Evolutionary conservation across 2,797 vertebrate genomes (phyloP).

Genomic region (Helarctos malayanus): DNA sequence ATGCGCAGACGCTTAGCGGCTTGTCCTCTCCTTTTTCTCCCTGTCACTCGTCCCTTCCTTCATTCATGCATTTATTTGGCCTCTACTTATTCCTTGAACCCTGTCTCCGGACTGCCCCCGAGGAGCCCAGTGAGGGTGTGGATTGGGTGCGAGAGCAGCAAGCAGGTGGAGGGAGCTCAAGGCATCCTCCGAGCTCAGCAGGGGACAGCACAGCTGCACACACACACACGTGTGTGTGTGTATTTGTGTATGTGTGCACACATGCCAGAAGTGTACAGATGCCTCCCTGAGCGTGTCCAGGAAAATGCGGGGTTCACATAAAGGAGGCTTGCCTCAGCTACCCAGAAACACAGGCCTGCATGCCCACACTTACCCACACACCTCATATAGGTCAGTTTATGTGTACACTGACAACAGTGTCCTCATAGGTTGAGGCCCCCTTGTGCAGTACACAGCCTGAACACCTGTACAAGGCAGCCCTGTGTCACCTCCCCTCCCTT

Average conservation of each 20-base stretch:
- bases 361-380: not conserved
- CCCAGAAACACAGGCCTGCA: not conserved
- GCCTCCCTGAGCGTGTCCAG: not conserved
- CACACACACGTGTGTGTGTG: fast-evolving
- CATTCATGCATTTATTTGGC: too few relatives aligned
- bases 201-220: not conserved
- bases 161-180: not conserved
- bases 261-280: not conserved
- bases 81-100: not conserved
- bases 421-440: not conserved
- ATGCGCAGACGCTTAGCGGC: fast-evolving
- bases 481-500: too few relatives aligned
- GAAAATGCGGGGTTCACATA: fast-evolving
- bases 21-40: fast-evolving
- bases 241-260: fast-evolving
- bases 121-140: not conserved
- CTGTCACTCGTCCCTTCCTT: fast-evolving
- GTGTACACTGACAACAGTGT: not conserved
- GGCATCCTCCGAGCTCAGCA: not conserved
- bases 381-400: not conserved
- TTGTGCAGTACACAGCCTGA: not conserved
- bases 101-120: not conserved
- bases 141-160: not conserved
- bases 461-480: not conserved
- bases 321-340: not conserved